These are phyloP conservation scores for Xestia sexstrigata DNA, from an alignment of 2,888 invertebrate genomes.

Conservation along the genomic window DNA sequence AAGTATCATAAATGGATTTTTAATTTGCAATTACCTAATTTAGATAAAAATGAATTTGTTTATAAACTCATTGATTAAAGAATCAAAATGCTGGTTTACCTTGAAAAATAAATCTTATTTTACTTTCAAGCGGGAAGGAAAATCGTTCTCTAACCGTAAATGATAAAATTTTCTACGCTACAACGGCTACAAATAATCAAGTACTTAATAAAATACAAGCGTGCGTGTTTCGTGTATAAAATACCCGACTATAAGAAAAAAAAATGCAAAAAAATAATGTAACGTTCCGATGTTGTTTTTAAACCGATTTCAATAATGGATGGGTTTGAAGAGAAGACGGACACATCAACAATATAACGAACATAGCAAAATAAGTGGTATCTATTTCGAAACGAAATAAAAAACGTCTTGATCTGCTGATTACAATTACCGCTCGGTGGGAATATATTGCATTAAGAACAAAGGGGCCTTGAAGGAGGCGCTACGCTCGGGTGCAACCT, in stretches of 20 bases:
- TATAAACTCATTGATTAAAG: neutral
- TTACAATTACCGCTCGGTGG: slow-evolving; percentile 85
- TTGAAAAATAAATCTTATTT: slow-evolving; percentile 19
- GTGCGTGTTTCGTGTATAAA: slow-evolving; percentile 54
- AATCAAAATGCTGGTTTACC: neutral
- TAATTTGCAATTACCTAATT: neutral
- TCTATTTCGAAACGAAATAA: slow-evolving; percentile 79
- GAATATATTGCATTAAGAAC: slow-evolving; percentile 85
- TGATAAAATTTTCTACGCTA: slow-evolving; percentile 40
- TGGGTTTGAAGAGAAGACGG: slow-evolving; percentile 16
- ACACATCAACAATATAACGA: slow-evolving; percentile 36
- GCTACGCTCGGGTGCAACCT: slow-evolving; percentile 77
- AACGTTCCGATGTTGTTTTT: slow-evolving; percentile 36
- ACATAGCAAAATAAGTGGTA: slow-evolving; percentile 61
- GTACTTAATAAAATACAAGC: slow-evolving; percentile 44
- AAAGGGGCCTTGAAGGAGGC: slow-evolving; percentile 84
- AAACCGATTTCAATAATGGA: slow-evolving; percentile 41
- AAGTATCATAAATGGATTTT: neutral
- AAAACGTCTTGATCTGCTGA: slow-evolving; percentile 81
- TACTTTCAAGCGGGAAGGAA: slow-evolving; percentile 28
- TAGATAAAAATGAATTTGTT: neutral
- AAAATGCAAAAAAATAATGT: slow-evolving; percentile 31
- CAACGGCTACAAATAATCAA: slow-evolving; percentile 48
- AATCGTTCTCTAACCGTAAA: slow-evolving; percentile 39
- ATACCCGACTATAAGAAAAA: slow-evolving; percentile 35